phyloP scores from a whole-genome alignment of 2,797 vertebrate species.

The Ptychadena robeensis region DNA sequence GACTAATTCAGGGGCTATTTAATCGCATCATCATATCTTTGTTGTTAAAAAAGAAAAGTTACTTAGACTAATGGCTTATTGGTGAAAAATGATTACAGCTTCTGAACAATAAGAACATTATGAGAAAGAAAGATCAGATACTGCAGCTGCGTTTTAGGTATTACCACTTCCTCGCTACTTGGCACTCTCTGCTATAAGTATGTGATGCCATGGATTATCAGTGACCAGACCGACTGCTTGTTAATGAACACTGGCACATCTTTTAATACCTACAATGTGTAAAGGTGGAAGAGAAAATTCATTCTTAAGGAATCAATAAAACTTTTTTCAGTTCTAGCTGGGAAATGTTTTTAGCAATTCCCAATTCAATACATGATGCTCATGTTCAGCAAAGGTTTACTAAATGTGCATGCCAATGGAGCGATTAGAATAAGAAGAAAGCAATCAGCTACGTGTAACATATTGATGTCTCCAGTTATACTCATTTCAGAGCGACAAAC shows the following conservation, averaged over 20 bases:
- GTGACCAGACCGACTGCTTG: background rate
- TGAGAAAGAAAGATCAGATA: background rate
- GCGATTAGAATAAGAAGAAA: too few relatives aligned
- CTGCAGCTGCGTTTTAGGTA: background rate
- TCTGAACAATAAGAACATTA: background rate
- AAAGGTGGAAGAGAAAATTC: background rate
- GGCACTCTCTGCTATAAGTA: background rate
- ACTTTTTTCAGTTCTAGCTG: background rate
- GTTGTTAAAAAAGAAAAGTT: conserved; percentile 11
- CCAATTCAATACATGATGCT: background rate
- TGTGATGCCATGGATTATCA: background rate
- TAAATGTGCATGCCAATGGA: background rate
- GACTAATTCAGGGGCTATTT: conserved; percentile 23
- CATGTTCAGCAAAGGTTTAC: background rate
- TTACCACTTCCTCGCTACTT: background rate
- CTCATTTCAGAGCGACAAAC: too few relatives aligned
- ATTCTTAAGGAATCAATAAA: background rate
- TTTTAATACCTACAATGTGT: background rate
- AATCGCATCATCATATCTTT: conserved; percentile 21
- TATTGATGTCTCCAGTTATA: too few relatives aligned
- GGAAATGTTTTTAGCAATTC: background rate
- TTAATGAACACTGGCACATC: background rate
- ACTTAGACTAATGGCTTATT: conserved; percentile 1
- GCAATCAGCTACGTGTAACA: too few relatives aligned
- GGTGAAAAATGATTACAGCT: background rate